These are phyloP conservation scores for Poeciliopsis turneri DNA, from an alignment of 2,797 vertebrate species.

Conservation along the genomic window DNA sequence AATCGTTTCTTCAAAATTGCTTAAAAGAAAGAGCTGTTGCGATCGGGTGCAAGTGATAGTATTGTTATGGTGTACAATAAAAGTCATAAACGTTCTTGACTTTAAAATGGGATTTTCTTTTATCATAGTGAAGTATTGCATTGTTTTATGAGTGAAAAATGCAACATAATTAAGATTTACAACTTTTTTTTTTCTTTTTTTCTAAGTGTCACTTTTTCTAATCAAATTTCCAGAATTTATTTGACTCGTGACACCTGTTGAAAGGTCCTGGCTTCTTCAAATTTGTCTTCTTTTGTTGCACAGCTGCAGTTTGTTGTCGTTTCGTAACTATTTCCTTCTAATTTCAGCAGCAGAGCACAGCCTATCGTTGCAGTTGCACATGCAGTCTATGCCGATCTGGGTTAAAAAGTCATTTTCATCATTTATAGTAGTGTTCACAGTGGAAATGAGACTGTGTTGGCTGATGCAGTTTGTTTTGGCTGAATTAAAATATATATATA, in stretches of 20 bases:
- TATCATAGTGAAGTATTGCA: not conserved
- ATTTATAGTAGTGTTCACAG: not conserved
- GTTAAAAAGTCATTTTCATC: not conserved
- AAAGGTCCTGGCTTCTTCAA: not conserved
- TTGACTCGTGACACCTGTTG: not conserved
- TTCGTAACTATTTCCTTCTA: not conserved
- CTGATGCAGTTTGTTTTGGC: not conserved
- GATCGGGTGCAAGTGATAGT: not conserved
- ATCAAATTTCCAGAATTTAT: not conserved
- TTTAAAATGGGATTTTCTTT: not conserved
- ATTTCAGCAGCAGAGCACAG: not conserved
- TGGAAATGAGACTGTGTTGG: not conserved
- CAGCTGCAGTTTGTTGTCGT: not conserved
- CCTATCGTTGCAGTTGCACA: not conserved
- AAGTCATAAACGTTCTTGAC: not conserved
- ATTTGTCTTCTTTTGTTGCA: not conserved
- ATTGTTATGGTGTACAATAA: not conserved
- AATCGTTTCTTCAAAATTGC: not conserved
- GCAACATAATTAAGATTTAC: not conserved
- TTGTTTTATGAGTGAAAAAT: not conserved
- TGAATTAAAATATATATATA: not conserved
- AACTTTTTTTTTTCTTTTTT: not conserved
- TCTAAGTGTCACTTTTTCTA: not conserved
- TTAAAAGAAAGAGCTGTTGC: not conserved
- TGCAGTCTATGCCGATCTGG: not conserved